Base-by-base conservation (phyloP, 2,113 vertebrate species). In the Leptosomus discolor region DNA sequence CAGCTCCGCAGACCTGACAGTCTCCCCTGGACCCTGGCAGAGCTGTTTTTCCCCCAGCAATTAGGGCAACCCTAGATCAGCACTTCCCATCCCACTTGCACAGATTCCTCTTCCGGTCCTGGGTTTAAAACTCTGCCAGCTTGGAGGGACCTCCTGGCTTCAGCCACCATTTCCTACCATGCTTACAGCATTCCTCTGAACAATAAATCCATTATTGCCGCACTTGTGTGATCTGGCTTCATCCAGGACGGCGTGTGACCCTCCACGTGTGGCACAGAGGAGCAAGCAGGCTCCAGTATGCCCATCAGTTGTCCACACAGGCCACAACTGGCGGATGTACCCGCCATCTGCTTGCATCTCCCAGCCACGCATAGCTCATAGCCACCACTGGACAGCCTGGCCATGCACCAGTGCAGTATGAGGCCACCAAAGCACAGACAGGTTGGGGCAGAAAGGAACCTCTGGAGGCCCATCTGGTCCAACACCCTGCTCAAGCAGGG, bases 381-480 rank as follows among this genome's bases (percentile, higher is more conserved):
- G 34, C 18, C 41, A 53, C 53, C 1, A 1, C 48, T 0, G 1
- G 46, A 37, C 17, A 73, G 15, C 26, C 51, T 19, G n/a, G 39
- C 21, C 64, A 21, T 0, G 2, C 57, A 9, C 14, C 2, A 0
- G 12, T 21, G 32, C 9, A 1, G 27, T 10, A 26, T 4, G 2
- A 56, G 23, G 46, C 74, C 53, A 54, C 22, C 32, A 19, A 41
- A 57, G 12, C 30, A 36, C 16, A 41, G 34, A 58, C n/a, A 3
- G 29, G 39, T 8, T 54, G 30, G 30, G 36, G 19, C 29, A 26
- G n/a, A 27, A 48, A 57, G 7, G 20, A 41, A 75, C 14, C 16
- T n/a, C 53, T 58, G 32, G 12, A 54, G 22, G 11, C 13, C n/a
- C 32, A 16, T 5, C 46, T 20, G 19, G 30, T 68, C 41, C 26